These are phyloP conservation scores for Triplophysa tibetana DNA, from an alignment of 2,113 vertebrate species.

Conservation along the genomic window DNA sequence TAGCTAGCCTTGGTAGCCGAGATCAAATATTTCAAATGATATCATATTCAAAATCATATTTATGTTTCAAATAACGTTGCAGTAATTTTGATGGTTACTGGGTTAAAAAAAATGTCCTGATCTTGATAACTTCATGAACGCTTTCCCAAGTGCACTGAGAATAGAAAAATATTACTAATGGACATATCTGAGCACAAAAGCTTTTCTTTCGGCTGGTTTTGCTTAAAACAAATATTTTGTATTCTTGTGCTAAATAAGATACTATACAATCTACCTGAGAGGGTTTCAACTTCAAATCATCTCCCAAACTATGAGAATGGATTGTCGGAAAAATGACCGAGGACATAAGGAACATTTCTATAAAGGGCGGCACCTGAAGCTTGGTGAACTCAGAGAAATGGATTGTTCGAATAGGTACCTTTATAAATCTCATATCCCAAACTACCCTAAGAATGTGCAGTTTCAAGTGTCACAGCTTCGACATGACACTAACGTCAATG, in stretches of 20 bases:
- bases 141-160: background rate
- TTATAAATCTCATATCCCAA: background rate
- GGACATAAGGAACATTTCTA: background rate
- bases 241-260: background rate
- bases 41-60: no score
- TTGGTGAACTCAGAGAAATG: background rate
- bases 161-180: background rate
- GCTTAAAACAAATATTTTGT: background rate
- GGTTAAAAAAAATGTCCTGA: background rate
- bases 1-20: background rate
- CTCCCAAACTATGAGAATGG: slow-evolving; percentile 1
- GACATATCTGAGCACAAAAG: background rate
- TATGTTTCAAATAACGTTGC: background rate
- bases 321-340: background rate
- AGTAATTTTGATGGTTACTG: background rate
- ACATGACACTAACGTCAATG: slow-evolving; percentile 17
- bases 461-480: slow-evolving; percentile 11
- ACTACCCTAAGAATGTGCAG: background rate
- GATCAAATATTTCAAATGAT: background rate
- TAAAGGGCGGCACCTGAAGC: background rate
- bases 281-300: background rate
- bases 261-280: background rate
- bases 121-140: background rate
- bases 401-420: background rate
- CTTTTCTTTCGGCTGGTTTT: background rate